phyloP scores from a whole-genome alignment of 2,888 invertebrate genomes.

The Fragum fragum region DNA sequence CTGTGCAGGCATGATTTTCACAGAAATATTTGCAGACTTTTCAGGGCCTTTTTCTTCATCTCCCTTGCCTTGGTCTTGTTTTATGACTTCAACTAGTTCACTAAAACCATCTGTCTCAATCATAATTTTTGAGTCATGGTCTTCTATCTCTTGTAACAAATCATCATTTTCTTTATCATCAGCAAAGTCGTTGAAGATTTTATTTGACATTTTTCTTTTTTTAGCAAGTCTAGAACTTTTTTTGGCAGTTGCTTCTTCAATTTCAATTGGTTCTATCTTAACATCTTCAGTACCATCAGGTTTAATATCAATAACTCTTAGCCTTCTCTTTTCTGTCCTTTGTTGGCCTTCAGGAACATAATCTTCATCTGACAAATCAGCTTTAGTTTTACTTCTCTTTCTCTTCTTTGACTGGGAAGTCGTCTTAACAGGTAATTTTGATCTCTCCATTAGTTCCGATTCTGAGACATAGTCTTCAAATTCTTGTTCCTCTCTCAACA shows the following conservation, averaged over 20 bases:
- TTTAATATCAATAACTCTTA: not conserved
- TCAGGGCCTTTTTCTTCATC: not conserved
- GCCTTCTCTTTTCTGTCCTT: not conserved
- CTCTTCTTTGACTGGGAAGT: not conserved
- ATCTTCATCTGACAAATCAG: not conserved
- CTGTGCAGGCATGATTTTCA: not conserved
- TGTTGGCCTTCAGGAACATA: not conserved
- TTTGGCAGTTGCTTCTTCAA: not conserved
- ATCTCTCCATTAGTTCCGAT: not conserved
- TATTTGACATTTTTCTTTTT: not conserved
- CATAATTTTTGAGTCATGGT: not conserved
- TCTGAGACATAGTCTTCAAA: not conserved
- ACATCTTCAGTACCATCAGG: not conserved
- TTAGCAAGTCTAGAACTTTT: not conserved
- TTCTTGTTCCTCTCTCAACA: not conserved
- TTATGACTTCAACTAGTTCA: not conserved
- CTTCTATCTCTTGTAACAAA: conserved; percentile 1
- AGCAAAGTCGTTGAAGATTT: not conserved
- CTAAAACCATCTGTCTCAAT: not conserved
- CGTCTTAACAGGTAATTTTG: not conserved
- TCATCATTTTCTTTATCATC: conserved; percentile 5
- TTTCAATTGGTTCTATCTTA: not conserved
- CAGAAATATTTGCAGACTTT: not conserved
- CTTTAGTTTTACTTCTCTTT: not conserved
- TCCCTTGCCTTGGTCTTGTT: not conserved